Percentiles rank a stretch among this genome's conserved stretches.
Evolutionary conservation across 1,140 invertebrate species (phyloP).

Genomic region (Aphelinus certus): DNA sequence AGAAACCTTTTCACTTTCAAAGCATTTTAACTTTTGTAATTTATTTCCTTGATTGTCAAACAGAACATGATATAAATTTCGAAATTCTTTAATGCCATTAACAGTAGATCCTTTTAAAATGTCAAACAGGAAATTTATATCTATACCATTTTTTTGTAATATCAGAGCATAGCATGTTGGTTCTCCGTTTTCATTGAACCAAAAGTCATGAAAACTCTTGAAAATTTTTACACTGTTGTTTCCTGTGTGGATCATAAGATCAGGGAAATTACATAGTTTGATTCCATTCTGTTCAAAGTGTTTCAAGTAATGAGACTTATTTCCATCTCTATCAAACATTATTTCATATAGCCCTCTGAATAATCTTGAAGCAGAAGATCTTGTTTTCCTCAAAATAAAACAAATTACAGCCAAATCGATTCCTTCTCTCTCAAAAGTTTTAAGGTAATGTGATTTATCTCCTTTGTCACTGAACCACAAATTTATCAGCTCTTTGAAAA

Average conservation of each 20-base stretch:
- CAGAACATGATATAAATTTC: too few relatives aligned
- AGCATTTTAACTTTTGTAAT: too few relatives aligned
- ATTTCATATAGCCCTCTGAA: too few relatives aligned
- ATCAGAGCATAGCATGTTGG: not conserved
- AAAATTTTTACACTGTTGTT: not conserved
- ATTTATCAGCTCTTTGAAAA: slow-evolving; percentile 34
- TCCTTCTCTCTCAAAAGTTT: too few relatives aligned
- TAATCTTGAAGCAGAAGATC: too few relatives aligned
- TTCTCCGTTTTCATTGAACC: slow-evolving; percentile 1
- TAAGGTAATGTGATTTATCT: too few relatives aligned
- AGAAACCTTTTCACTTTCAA: too few relatives aligned
- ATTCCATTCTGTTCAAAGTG: slow-evolving; percentile 21
- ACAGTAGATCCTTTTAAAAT: slow-evolving; percentile 15
- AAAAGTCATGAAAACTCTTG: not conserved
- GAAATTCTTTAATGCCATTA: too few relatives aligned
- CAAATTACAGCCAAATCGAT: too few relatives aligned
- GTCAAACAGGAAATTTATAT: not conserved
- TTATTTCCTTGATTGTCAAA: too few relatives aligned
- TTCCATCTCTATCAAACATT: slow-evolving; percentile 45
- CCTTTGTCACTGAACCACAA: slow-evolving; percentile 19
- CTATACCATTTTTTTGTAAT: not conserved
- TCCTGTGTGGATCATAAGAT: slow-evolving; percentile 42
- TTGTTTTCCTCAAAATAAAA: too few relatives aligned
- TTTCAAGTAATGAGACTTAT: slow-evolving; percentile 44
- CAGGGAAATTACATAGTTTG: slow-evolving; percentile 38